Evolutionary conservation across 2,113 vertebrate species (phyloP).

Genomic region (Ammodytes marinus): DNA sequence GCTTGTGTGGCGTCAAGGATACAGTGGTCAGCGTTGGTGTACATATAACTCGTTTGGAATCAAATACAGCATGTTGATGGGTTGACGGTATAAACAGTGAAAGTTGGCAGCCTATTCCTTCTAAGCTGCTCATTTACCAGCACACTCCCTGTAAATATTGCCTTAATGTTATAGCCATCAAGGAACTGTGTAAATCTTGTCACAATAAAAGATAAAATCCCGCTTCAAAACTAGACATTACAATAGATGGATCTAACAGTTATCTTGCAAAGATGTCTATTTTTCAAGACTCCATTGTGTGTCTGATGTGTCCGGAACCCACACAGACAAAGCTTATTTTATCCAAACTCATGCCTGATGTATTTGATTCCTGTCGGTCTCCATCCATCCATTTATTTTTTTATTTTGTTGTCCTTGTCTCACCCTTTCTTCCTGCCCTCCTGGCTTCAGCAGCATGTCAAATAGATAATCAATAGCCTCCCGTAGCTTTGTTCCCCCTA

Average conservation of each 20-base stretch:
- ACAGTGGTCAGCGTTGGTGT: not conserved
- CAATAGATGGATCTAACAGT: conserved; percentile 43
- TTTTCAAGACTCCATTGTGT: conserved; percentile 12
- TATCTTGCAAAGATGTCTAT: conserved; percentile 12
- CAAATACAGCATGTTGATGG: not conserved
- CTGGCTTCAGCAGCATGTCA: conserved; percentile 56
- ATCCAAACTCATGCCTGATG: conserved; percentile 3
- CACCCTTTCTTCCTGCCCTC: conserved; percentile 30
- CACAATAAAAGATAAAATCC: conserved; percentile 33
- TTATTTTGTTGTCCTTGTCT: conserved; percentile 13
- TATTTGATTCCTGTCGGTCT: conserved; percentile 17
- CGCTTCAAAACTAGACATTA: conserved; percentile 36
- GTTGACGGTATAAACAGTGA: not conserved
- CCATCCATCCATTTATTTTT: not conserved
- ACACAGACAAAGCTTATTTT: conserved; percentile 30
- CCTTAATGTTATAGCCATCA: conserved; percentile 4
- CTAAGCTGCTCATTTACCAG: not conserved
- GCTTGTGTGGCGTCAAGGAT: not conserved
- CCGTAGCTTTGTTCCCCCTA: conserved; percentile 53
- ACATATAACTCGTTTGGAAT: too few species aligned
- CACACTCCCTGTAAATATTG: conserved; percentile 5
- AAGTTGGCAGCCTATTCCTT: not conserved
- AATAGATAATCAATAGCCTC: conserved; percentile 77
- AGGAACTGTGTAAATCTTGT: conserved; percentile 25
- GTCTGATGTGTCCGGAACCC: conserved; percentile 29